Evolutionary conservation across 2,113 vertebrate genomes (phyloP).

Genomic region (Pantherophis guttatus): DNA sequence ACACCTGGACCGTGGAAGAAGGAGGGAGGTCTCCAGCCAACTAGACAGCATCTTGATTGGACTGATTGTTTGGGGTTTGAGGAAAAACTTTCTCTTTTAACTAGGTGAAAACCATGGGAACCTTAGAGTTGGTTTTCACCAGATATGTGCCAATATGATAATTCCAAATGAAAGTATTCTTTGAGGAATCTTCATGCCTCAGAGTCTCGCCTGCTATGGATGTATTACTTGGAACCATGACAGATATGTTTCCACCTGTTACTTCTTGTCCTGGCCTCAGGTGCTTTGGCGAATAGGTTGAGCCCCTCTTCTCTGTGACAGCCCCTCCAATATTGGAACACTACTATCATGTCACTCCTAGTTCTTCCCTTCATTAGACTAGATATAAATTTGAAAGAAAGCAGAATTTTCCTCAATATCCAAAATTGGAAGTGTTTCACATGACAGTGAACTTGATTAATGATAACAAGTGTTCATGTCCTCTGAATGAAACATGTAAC

Average conservation of each 20-base stretch:
- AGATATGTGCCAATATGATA: no score
- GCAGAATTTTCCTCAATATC: not conserved
- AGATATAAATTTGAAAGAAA: not conserved
- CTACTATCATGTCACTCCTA: not conserved
- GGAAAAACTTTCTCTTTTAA: no score
- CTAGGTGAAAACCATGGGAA: no score
- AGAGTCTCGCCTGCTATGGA: no score
- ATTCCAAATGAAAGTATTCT: no score
- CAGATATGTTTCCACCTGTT: not conserved
- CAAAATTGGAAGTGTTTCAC: not conserved
- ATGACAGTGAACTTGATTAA: not conserved
- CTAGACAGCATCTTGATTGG: no score
- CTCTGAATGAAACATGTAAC: not conserved
- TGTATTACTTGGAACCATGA: no score
- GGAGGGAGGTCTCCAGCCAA: no score
- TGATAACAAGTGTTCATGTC: not conserved
- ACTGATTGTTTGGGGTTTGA: no score
- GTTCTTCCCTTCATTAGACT: not conserved
- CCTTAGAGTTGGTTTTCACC: no score
- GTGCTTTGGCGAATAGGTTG: not conserved
- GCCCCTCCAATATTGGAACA: not conserved
- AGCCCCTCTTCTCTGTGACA: not conserved
- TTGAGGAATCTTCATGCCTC: no score
- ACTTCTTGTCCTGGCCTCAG: not conserved
- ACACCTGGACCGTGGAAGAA: no score